Evolutionary conservation across 2,888 invertebrate species (phyloP).

Genomic region (Pammene fasciana): DNA sequence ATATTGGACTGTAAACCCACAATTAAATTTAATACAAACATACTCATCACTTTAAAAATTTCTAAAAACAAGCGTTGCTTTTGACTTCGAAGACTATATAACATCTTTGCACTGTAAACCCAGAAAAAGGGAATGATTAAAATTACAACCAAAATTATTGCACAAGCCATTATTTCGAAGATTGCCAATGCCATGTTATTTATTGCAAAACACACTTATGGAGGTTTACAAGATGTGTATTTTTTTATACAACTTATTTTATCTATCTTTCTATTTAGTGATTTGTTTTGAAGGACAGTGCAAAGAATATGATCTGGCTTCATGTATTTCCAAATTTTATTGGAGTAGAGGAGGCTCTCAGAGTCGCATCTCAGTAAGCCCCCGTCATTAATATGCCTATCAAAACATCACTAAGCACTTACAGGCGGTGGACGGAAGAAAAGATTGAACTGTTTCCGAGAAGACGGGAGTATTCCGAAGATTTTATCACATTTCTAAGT

Average conservation of each 20-base stretch:
- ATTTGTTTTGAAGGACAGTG: constrained; percentile 2
- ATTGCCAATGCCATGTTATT: no score
- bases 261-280: not conserved
- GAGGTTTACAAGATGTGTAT: no score
- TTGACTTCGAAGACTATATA: constrained; percentile 55
- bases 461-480: constrained; percentile 33
- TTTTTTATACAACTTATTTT: not conserved
- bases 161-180: not conserved
- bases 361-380: not conserved
- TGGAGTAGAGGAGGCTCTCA: not conserved
- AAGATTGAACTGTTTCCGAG: constrained; percentile 32
- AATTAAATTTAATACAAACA: constrained; percentile 50
- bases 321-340: not conserved
- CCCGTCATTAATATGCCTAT: constrained; percentile 17
- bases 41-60: constrained; percentile 49
- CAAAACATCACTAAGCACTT: constrained; percentile 27
- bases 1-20: constrained; percentile 46
- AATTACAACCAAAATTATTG: not conserved
- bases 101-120: constrained; percentile 9
- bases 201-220: no score
- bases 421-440: constrained; percentile 42
- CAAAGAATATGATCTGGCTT: constrained; percentile 13
- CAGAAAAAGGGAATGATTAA: not conserved
- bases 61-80: constrained; percentile 49
- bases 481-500: constrained; percentile 42